A percentile compares a stretch with the other conserved stretches of the same genome.
These are phyloP conservation scores for Porites lobata DNA, from an alignment of 92 coral and sea anemone species.

Conservation along the genomic window DNA sequence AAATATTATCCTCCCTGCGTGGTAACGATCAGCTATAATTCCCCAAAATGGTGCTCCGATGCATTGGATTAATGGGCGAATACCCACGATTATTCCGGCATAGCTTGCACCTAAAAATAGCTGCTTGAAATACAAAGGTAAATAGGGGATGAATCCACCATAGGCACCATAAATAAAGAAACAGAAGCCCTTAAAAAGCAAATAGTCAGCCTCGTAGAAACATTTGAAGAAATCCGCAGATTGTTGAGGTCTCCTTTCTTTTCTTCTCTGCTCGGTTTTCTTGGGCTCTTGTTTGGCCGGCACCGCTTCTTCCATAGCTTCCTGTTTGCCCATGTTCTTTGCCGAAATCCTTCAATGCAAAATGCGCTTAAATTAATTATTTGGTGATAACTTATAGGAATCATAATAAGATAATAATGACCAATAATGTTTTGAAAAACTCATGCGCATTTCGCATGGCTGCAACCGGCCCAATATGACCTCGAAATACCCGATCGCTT, in stretches of 20 bases:
- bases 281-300: neutral
- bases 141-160: slow-evolving; percentile 82
- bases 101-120: slow-evolving; percentile 77
- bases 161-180: slow-evolving; percentile 91
- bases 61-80: slow-evolving; percentile 93
- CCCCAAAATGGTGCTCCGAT: slow-evolving; percentile 93
- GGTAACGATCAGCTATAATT: slow-evolving; percentile 81
- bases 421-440: neutral
- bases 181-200: slow-evolving; percentile 86
- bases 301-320: neutral
- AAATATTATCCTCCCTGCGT: slow-evolving; percentile 76
- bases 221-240: slow-evolving; percentile 35
- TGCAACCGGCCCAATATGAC: too few relatives aligned
- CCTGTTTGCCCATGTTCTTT: slow-evolving; percentile 4
- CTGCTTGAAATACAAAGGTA: slow-evolving; percentile 92
- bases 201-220: slow-evolving; percentile 59
- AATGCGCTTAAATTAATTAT: slow-evolving; percentile 2
- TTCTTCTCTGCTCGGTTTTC: neutral
- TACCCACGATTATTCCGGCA: slow-evolving; percentile 83
- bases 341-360: neutral
- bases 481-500: too few relatives aligned
- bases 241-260: neutral
- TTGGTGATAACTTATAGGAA: neutral
- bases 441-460: too few relatives aligned
- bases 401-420: neutral